Evolutionary conservation across 1,140 invertebrate genomes (phyloP).

Genomic region (Atopsyche davidsoni): DNA sequence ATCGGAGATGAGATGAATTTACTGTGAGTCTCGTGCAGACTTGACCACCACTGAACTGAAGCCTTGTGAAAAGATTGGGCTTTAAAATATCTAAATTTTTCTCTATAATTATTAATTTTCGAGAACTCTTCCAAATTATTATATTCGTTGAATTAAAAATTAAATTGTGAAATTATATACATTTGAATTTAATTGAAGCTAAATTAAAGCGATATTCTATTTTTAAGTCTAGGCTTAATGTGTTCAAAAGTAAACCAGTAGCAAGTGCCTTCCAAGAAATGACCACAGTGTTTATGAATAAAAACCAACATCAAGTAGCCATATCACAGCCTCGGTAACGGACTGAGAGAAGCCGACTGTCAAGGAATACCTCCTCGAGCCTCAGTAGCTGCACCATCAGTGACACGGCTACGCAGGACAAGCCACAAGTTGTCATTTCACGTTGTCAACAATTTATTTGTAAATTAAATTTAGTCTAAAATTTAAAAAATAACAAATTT

Average conservation of each 20-base stretch:
- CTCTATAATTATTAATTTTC: conserved; percentile 12
- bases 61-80: not conserved
- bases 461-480: conserved; percentile 28
- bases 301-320: conserved; percentile 25
- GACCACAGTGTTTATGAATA: conserved; percentile 28
- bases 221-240: conserved; percentile 31
- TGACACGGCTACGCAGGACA: conserved; percentile 1
- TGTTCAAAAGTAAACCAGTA: conserved; percentile 30
- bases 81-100: not conserved
- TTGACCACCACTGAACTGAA: not conserved
- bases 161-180: conserved; percentile 21
- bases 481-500: conserved; percentile 18
- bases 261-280: conserved; percentile 31
- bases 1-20: too few species aligned
- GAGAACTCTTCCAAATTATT: conserved; percentile 25
- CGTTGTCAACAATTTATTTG: conserved; percentile 23
- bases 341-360: conserved; percentile 15
- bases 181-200: conserved; percentile 23
- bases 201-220: conserved; percentile 28
- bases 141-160: conserved; percentile 20
- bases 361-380: not conserved
- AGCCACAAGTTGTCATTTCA: conserved; percentile 20
- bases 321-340: conserved; percentile 27
- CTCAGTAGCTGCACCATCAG: not conserved
- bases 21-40: too few species aligned